Base-by-base conservation (phyloP, 2,797 vertebrate species). In the Sebastes paucispinis region DNA sequence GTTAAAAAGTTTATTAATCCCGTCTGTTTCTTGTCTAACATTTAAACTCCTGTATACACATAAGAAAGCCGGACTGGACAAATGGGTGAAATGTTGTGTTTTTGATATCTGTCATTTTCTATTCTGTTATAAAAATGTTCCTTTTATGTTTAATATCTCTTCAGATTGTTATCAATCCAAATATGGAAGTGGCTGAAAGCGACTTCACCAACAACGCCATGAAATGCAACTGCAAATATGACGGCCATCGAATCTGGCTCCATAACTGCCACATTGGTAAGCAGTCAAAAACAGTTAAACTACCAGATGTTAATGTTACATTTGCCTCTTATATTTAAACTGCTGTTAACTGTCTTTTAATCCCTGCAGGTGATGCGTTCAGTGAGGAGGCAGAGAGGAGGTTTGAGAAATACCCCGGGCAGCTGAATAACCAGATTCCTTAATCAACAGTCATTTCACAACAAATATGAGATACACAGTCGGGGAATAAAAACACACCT, bases 141-240 rank as follows among this genome's bases (percentile, higher is more conserved):
- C 1, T 3, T 59, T 62, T 16, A 4, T 4, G 4, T 52, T 24
- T 25, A 1, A 32, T 6, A 1, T 50, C 52, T 18, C 24, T 71
- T 62, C 90, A 99, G 98, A 93, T 99, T 1, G 96, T 99, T 54
- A 99, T 99, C 84, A 99, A 99, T 91, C 98, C 98, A 16, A 97
- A 98, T 73, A 95, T 94, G 0, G 98, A 99, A 88, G 98, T 99
- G 82, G 96, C 98, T 0, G 98, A 99, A 90, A 99, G 97, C 2
- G 98, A 99, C 92, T 99, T 98, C 92, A 98, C 97, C 92, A 99
- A 99, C 93, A 99, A 99, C 0, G 98, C 96, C 82, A 99, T 99
- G 98, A 99, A 97, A 81, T 99, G 98, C 85, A 99, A 97, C 96
- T 99, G 98, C 95, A 99, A 99, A 90, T 99, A 99, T 0, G 98